phyloP scores from a whole-genome alignment of 2,888 invertebrate species.

The Hypomecis punctinalis region DNA sequence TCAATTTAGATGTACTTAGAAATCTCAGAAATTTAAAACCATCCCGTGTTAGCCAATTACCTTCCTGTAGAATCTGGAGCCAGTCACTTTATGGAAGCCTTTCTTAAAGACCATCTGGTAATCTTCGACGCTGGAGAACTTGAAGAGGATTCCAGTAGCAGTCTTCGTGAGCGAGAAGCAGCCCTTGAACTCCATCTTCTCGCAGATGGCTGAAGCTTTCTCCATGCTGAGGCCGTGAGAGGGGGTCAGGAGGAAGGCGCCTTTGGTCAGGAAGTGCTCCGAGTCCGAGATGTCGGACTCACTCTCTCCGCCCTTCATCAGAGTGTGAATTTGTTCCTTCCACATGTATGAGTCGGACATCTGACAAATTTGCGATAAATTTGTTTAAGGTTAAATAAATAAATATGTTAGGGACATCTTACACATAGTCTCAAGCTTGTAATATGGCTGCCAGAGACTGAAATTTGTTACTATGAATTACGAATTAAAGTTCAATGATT shows the following conservation, averaged over 20 bases:
- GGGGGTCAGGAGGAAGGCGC: constrained; percentile 93
- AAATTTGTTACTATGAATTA: too few relatives aligned
- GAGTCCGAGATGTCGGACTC: constrained; percentile 92
- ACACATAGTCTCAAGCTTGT: background rate
- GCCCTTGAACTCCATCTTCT: constrained; percentile 95
- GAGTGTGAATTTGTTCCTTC: constrained; percentile 82
- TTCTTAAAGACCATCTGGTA: constrained; percentile 94
- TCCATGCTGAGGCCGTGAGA: constrained; percentile 94
- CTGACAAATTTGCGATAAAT: constrained; percentile 53
- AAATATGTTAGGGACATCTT: background rate
- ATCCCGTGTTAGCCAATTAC: constrained; percentile 73
- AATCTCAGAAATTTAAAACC: constrained; percentile 31
- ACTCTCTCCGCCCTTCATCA: constrained; percentile 90
- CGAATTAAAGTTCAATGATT: constrained; percentile 1
- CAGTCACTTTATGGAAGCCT: constrained; percentile 94
- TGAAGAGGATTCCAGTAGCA: constrained; percentile 94
- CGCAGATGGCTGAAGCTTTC: constrained; percentile 93
- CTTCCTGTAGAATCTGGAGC: constrained; percentile 94
- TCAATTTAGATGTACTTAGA: constrained; percentile 12
- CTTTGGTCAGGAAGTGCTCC: constrained; percentile 91
- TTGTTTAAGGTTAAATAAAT: background rate
- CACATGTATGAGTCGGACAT: constrained; percentile 82
- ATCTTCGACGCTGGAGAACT: constrained; percentile 94
- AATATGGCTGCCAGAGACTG: too few relatives aligned
- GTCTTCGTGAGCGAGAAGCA: constrained; percentile 95